A percentile compares a stretch with the other conserved stretches of the same genome.
Evolutionary conservation across 1,140 invertebrate genomes (phyloP).

Genomic region (Zaprionus tsacasi): DNA sequence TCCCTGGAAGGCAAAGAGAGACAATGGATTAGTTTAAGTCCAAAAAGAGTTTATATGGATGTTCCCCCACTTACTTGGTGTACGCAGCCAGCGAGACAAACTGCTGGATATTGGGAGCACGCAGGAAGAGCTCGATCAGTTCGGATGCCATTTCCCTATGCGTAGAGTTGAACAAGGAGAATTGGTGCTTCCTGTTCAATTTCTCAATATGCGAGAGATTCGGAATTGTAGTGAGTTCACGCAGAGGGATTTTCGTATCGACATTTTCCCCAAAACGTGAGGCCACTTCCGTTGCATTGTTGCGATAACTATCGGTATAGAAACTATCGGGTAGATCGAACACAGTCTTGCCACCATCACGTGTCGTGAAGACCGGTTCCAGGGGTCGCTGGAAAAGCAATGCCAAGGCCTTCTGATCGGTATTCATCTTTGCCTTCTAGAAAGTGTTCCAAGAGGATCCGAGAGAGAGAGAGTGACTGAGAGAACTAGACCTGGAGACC

Average conservation of each 20-base stretch:
- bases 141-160: slow-evolving; percentile 86
- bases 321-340: slow-evolving; percentile 87
- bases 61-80: slow-evolving; percentile 60
- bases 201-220: slow-evolving; percentile 63
- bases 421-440: slow-evolving; percentile 42
- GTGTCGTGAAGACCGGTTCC: slow-evolving; percentile 88
- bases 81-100: slow-evolving; percentile 76
- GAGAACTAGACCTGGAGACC: background rate
- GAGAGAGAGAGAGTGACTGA: background rate
- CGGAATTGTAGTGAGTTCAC: slow-evolving; percentile 83
- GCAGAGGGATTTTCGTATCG: slow-evolving; percentile 83
- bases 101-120: slow-evolving; percentile 54
- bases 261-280: slow-evolving; percentile 85
- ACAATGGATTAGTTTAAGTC: too few relatives aligned
- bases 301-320: slow-evolving; percentile 73
- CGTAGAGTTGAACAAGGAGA: slow-evolving; percentile 86
- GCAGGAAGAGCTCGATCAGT: slow-evolving; percentile 86
- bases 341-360: slow-evolving; percentile 86
- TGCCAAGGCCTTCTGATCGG: slow-evolving; percentile 82
- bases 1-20: slow-evolving; percentile 60
- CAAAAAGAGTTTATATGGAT: too few relatives aligned
- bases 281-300: slow-evolving; percentile 80
- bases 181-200: slow-evolving; percentile 77
- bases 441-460: background rate
- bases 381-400: slow-evolving; percentile 87